Conservation (phyloP, 1,140 invertebrate genomes). For the Dinoponera quadriceps region DNA sequence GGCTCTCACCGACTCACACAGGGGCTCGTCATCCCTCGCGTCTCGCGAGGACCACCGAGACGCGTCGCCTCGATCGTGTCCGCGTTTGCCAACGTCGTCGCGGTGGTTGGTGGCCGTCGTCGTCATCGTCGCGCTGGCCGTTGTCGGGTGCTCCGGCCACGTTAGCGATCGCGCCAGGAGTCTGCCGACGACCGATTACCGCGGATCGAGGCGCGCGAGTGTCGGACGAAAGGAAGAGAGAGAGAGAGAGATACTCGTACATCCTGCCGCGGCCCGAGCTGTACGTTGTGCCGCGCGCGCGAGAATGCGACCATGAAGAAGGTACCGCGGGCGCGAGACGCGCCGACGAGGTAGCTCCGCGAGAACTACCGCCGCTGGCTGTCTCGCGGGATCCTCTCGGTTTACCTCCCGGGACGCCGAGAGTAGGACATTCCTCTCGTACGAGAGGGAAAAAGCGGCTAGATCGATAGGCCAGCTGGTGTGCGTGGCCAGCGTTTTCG, state of each 20-base stretch:
- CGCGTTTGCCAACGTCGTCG: conserved; percentile 45
- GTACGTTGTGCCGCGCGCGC: conserved; percentile 28
- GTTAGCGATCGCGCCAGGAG: conserved; percentile 19
- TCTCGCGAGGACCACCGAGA: conserved; percentile 51
- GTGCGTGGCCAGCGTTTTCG: conserved; percentile 56
- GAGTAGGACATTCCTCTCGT: conserved; percentile 37
- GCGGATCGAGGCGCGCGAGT: neutral
- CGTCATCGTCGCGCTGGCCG: conserved; percentile 50
- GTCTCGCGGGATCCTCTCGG: conserved; percentile 60
- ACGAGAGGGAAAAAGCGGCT: conserved; percentile 48
- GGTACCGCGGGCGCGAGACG: conserved; percentile 50
- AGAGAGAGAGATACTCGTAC: conserved; percentile 12
- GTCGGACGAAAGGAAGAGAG: too few relatives aligned
- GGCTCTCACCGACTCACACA: conserved; percentile 1
- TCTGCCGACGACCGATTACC: conserved; percentile 36
- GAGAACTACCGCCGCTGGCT: conserved; percentile 61
- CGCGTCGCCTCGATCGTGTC: conserved; percentile 59
- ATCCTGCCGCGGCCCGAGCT: neutral
- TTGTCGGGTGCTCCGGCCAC: conserved; percentile 20
- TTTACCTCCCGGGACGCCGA: conserved; percentile 50
- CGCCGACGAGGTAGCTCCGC: conserved; percentile 68
- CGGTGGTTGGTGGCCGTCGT: conserved; percentile 41
- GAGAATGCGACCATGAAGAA: conserved; percentile 61
- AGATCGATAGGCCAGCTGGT: conserved; percentile 77
- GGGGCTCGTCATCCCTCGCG: conserved; percentile 52